phyloP scores from a whole-genome alignment of 2,797 vertebrate species.

The Brachyrhaphis roseni region DNA sequence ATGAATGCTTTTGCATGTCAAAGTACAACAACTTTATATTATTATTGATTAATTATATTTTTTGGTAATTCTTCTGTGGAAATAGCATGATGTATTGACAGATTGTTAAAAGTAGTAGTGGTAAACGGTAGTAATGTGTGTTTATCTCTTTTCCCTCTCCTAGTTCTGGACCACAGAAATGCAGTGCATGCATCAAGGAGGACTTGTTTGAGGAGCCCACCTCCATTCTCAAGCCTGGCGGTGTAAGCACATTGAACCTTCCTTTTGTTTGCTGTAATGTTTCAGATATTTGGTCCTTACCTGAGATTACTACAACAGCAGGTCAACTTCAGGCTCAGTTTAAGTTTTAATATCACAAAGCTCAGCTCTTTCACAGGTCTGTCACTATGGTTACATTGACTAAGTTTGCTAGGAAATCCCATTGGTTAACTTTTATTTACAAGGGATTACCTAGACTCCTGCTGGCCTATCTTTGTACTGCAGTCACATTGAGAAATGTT shows the following conservation, averaged over 20 bases:
- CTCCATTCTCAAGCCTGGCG: conserved; percentile 90
- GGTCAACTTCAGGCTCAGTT: background rate
- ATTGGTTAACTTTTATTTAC: no score
- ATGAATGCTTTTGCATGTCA: background rate
- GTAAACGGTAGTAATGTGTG: background rate
- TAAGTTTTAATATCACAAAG: background rate
- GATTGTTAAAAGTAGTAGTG: background rate
- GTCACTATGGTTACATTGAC: background rate
- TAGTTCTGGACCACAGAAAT: conserved; percentile 94
- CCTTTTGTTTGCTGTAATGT: background rate
- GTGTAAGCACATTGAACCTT: conserved; percentile 81
- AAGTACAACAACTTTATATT: background rate
- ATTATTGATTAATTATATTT: background rate
- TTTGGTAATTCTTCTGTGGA: background rate
- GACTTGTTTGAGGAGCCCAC: conserved; percentile 93
- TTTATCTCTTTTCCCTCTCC: conserved; percentile 13
- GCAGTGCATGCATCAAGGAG: conserved; percentile 92
- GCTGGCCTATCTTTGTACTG: background rate
- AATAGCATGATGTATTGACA: background rate
- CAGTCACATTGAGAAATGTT: background rate
- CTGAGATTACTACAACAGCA: background rate
- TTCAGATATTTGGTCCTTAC: background rate
- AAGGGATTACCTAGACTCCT: no score
- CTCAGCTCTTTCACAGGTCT: background rate
- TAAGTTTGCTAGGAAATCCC: background rate